These are phyloP conservation scores for Aurelia aurita DNA, from an alignment of 30 jellyfish, hydroid and myxozoan genomes.

Conservation along the genomic window DNA sequence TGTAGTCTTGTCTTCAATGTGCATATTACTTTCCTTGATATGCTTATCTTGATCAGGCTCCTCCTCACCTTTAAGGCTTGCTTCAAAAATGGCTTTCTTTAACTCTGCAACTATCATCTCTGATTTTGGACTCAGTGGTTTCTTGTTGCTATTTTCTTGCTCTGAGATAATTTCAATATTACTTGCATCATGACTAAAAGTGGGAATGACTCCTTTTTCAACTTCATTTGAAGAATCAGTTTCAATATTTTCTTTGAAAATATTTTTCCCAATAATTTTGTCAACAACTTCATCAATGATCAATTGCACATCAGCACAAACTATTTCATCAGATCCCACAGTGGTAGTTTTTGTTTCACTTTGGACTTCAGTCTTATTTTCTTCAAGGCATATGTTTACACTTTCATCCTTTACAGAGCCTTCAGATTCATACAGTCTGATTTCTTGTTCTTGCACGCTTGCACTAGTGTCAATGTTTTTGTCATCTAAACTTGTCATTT, in stretches of 20 bases:
- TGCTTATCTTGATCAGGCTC: background rate
- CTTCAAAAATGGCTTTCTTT: conserved; percentile 52
- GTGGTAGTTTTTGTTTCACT: background rate
- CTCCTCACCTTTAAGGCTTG: conserved; percentile 47
- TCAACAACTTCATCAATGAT: background rate
- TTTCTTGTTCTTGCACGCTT: background rate
- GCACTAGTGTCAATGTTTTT: background rate
- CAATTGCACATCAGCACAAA: background rate
- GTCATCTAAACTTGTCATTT: background rate
- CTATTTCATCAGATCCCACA: background rate
- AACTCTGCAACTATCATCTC: conserved; percentile 58
- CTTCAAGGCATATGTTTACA: background rate
- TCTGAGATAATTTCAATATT: background rate
- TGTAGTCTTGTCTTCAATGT: background rate
- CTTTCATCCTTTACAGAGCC: background rate
- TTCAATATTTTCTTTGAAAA: background rate
- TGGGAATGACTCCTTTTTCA: background rate
- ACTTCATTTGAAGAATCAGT: background rate
- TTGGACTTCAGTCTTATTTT: background rate
- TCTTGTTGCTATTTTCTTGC: background rate
- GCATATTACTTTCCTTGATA: background rate
- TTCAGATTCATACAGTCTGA: background rate
- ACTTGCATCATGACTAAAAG: background rate
- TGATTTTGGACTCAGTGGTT: conserved; percentile 56
- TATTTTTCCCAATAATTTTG: background rate